Percentiles rank a stretch among this genome's conserved stretches.
Conservation (phyloP, 2,797 vertebrate species). For the Hydrolagus colliei region DNA sequence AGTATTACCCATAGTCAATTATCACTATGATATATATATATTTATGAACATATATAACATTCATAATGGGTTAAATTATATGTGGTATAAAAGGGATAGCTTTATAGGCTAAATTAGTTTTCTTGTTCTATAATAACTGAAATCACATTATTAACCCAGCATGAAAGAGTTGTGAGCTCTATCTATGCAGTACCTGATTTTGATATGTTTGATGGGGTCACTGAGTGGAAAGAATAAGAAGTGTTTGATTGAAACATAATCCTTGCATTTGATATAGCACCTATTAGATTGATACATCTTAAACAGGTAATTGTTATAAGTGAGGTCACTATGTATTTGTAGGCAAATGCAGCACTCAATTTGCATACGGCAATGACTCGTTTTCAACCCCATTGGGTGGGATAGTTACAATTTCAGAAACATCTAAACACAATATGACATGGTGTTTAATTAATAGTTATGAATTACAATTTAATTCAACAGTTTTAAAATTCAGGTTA, state of each 20-base stretch:
- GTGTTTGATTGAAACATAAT: no score
- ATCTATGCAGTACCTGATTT: neutral
- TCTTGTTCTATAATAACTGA: neutral
- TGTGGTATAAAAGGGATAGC: neutral
- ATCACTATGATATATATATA: neutral
- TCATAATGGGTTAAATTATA: neutral
- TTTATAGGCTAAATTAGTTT: neutral
- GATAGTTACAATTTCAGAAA: slow-evolving; percentile 26
- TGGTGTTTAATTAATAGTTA: neutral
- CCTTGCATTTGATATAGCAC: neutral
- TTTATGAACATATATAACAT: neutral
- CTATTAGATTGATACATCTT: neutral
- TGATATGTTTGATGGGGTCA: neutral
- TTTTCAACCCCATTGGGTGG: neutral
- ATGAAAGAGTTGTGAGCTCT: neutral
- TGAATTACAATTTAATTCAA: slow-evolving; percentile 26
- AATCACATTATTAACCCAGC: neutral
- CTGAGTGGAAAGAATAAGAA: neutral
- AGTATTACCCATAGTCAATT: neutral
- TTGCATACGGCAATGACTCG: neutral
- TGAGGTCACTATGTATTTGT: neutral
- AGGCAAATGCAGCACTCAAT: no score
- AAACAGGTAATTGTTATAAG: neutral
- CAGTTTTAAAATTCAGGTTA: slow-evolving; percentile 16
- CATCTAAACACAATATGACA: neutral